These are phyloP conservation scores for Rhagoletis zephyria DNA, from an alignment of 1,140 invertebrate species.

Conservation along the genomic window DNA sequence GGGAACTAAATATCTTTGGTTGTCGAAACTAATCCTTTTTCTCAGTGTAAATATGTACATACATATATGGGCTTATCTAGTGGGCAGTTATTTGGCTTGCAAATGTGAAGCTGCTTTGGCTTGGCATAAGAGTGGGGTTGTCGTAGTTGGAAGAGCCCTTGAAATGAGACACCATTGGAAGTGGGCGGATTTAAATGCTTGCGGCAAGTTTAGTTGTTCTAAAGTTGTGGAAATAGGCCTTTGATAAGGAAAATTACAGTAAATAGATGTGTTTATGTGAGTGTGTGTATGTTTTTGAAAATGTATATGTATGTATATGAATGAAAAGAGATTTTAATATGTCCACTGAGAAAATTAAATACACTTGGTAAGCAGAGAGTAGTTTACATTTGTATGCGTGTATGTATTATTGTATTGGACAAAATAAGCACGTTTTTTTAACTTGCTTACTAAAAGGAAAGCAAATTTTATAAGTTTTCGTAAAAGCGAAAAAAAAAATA, in stretches of 20 bases:
- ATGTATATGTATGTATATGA: background rate
- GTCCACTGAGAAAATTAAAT: background rate
- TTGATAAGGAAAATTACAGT: background rate
- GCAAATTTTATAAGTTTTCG: too few species aligned
- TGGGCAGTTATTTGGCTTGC: background rate
- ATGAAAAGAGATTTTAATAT: background rate
- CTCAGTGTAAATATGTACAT: background rate
- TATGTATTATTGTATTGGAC: too few species aligned
- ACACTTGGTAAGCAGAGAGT: background rate
- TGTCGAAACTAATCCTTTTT: too few species aligned
- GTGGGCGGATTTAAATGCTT: slow-evolving; percentile 8
- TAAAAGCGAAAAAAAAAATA: too few species aligned
- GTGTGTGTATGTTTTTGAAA: background rate
- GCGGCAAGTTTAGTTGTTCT: background rate
- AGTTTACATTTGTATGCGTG: too few species aligned
- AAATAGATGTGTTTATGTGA: background rate
- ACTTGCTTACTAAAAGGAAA: too few species aligned
- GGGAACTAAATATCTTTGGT: too few species aligned
- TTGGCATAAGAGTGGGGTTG: too few species aligned
- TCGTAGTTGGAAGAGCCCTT: background rate
- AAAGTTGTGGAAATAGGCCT: slow-evolving; percentile 7
- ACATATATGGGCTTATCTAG: background rate
- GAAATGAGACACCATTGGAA: background rate
- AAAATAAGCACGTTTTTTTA: too few species aligned
- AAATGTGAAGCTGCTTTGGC: too few species aligned